These are phyloP conservation scores for Bambusicola thoracicus DNA, from an alignment of 2,113 vertebrate species.

Conservation along the genomic window DNA sequence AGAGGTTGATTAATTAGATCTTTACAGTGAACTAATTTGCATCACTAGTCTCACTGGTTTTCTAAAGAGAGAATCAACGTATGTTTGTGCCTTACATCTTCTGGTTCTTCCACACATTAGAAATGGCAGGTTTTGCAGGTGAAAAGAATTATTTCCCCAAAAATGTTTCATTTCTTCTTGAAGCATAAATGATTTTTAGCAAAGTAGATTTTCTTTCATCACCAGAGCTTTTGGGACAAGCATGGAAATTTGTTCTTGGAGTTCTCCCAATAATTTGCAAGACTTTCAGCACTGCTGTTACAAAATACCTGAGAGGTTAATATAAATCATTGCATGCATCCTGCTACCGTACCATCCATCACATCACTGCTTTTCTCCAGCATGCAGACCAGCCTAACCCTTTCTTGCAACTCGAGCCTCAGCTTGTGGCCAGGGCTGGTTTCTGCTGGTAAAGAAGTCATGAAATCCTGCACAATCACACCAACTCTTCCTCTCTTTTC, in stretches of 20 bases:
- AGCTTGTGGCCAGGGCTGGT: neutral
- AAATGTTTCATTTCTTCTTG: conserved; percentile 27
- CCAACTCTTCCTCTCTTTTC: neutral
- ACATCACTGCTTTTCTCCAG: neutral
- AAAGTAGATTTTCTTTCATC: conserved; percentile 33
- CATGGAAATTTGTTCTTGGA: conserved; percentile 43
- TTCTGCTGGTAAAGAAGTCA: rapidly evolving
- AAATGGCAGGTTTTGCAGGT: conserved; percentile 22
- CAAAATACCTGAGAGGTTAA: conserved; percentile 6
- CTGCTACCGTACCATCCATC: neutral
- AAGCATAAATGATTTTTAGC: conserved; percentile 30
- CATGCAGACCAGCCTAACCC: neutral
- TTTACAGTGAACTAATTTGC: conserved; percentile 67
- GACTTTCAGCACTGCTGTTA: neutral
- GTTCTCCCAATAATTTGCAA: conserved; percentile 30
- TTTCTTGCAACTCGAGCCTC: neutral
- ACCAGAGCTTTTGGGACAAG: neutral
- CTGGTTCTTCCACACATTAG: conserved; percentile 33
- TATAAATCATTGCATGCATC: conserved; percentile 13
- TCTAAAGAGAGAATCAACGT: conserved; percentile 58
- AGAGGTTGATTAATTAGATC: conserved; percentile 66
- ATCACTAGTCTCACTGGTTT: conserved; percentile 71
- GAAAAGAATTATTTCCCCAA: conserved; percentile 17
- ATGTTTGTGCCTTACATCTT: conserved; percentile 53
- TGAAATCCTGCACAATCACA: neutral